Evolutionary conservation across 1,140 invertebrate species (phyloP), one percentile per base, ranked within the genome.

Genomic region (Hycleus phaleratus): DNA sequence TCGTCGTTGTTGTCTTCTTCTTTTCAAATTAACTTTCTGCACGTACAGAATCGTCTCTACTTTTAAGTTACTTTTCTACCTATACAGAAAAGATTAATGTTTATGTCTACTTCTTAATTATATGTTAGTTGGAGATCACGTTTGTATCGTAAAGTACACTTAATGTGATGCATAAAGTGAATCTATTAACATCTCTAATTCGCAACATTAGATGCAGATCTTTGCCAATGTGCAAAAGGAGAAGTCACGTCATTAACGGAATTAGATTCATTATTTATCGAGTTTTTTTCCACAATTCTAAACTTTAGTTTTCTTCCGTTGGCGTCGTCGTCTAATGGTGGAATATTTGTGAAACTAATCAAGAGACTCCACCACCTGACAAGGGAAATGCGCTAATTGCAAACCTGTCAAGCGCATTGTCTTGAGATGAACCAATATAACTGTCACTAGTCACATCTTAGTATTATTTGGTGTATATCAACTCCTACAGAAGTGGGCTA

Each of bases 361-460:
- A 62, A 62, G 60, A 59, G 52, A 32, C 57, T 49, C 54, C 51
- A 25, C 57, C 39, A 49, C 38, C 38, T 49, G 48, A 58, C 59
- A 61, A 49, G 53, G 48, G 50, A 59, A 32, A 62, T 60, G 59
- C 62, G 64, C 64, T 68, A 68, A 68, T 68, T 65, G 60, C 62
- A 58, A 48, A 50, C 44, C 52, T 59, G 53, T 61, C 60, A 58
- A 52, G 48, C 24, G 11, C 49, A 59, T 61, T 56, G 58, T 65
- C 60, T 66, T 60, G 52, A 65, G 57, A 62, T 59, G 61, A 60
- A 66, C 65, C 62, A 69, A 68, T 68, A 69, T 66, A 69, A 69
- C 67, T 69, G 67, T 69, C 67, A 69, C 56, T 49, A 60, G 38
- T 64, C 64, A 64, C 59, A 48, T 60, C 60, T 66, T 62, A 58